Evolutionary conservation across 2,797 vertebrate species (phyloP).

Genomic region (Aldrovandia affinis): DNA sequence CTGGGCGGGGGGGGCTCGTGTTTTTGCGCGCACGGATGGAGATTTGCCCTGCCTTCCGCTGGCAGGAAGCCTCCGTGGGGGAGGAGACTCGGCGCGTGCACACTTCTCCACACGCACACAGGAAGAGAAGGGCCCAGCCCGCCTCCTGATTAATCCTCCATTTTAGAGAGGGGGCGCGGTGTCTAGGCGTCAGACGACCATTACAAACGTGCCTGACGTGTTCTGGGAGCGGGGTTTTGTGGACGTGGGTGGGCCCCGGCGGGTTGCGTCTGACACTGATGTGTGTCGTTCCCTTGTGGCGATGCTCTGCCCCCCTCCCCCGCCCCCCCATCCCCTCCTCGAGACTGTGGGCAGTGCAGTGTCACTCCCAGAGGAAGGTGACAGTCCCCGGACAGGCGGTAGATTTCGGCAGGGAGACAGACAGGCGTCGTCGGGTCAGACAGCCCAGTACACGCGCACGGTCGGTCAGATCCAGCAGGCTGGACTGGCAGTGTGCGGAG

Average conservation of each 20-base stretch:
- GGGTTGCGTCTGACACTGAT: background rate
- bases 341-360: background rate
- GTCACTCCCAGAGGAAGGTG: background rate
- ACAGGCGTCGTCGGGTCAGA: background rate
- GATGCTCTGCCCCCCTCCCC: background rate
- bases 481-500: constrained; percentile 50
- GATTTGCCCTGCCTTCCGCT: background rate
- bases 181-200: background rate
- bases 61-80: background rate
- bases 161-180: background rate
- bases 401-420: background rate
- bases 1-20: constrained; percentile 47
- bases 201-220: background rate
- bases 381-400: background rate
- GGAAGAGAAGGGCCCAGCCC: background rate
- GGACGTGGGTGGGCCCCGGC: background rate
- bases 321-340: no score
- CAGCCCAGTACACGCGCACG: background rate
- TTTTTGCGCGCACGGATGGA: constrained; percentile 6
- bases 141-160: background rate
- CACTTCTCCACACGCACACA: no score
- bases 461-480: background rate
- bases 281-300: background rate
- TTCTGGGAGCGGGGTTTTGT: background rate
- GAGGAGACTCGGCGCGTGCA: background rate